phyloP scores from a whole-genome alignment of 2,113 vertebrate species.

The Rhizomys pruinosus region DNA sequence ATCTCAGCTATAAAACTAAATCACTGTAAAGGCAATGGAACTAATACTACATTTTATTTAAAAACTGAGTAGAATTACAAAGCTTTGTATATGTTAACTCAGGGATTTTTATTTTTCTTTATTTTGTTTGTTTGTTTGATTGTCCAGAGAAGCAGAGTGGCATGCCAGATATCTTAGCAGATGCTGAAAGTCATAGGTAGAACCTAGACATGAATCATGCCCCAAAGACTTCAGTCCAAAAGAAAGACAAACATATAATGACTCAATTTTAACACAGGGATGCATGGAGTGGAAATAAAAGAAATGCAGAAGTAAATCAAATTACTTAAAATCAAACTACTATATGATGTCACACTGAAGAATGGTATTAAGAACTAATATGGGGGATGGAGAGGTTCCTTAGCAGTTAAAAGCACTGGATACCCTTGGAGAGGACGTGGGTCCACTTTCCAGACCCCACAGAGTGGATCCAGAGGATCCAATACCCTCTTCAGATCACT shows the following conservation, averaged over 20 bases:
- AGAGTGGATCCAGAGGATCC: no score
- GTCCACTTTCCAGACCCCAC: no score
- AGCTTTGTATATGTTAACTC: not conserved
- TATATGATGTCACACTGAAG: not conserved
- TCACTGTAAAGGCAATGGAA: not conserved
- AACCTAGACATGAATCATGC: not conserved
- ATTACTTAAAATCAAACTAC: slow-evolving; percentile 14
- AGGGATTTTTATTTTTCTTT: not conserved
- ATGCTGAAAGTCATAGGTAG: not conserved
- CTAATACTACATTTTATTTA: slow-evolving; percentile 22
- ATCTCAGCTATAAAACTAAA: not conserved
- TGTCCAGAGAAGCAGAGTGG: not conserved
- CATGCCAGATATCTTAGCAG: not conserved
- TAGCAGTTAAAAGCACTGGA: no score
- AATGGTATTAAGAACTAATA: slow-evolving; percentile 3
- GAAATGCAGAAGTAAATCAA: not conserved
- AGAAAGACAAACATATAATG: not conserved
- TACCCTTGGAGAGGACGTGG: no score
- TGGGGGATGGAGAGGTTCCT: no score
- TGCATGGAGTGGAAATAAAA: not conserved
- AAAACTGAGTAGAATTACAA: not conserved
- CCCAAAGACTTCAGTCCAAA: not conserved
- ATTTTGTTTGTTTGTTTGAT: not conserved
- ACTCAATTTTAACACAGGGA: not conserved
- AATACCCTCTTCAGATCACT: no score